A percentile compares a stretch with the other conserved stretches of the same genome.
Evolutionary conservation across 2,888 invertebrate species (phyloP).

Genomic region (Halocaridina rubra): DNA sequence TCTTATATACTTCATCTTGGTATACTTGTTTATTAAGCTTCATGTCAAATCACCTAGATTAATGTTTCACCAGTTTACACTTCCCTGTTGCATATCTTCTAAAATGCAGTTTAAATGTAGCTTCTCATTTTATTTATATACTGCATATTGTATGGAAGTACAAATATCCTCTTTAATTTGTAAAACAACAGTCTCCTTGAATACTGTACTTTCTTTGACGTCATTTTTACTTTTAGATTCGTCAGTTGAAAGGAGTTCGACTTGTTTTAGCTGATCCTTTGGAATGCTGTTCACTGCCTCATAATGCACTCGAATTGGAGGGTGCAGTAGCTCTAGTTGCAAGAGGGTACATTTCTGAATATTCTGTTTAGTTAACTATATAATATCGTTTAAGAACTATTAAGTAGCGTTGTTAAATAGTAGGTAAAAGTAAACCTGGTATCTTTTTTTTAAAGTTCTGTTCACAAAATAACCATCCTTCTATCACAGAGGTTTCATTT

Average conservation of each 20-base stretch:
- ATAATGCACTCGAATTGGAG: constrained; percentile 29
- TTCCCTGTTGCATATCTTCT: no score
- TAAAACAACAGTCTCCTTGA: no score
- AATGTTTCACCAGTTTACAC: no score
- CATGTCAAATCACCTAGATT: no score
- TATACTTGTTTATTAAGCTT: no score
- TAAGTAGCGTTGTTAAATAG: neutral
- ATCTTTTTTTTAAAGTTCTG: neutral
- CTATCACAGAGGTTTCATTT: neutral
- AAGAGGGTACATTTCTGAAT: constrained; percentile 54
- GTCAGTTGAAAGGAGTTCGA: constrained; percentile 22
- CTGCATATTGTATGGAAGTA: no score
- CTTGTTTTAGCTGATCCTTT: constrained; percentile 58
- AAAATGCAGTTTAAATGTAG: no score
- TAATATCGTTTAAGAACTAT: no score
- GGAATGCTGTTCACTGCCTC: constrained; percentile 53
- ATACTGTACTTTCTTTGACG: neutral
- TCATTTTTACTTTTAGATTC: constrained; percentile 8
- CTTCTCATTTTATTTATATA: no score
- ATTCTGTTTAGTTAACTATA: no score
- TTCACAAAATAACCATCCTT: neutral
- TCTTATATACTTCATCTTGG: no score
- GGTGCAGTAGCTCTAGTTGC: constrained; percentile 56
- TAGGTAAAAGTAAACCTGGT: neutral
- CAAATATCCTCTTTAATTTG: no score